These are phyloP conservation scores for Drosophila seguyi DNA, from an alignment of 1,140 invertebrate species.

Conservation along the genomic window DNA sequence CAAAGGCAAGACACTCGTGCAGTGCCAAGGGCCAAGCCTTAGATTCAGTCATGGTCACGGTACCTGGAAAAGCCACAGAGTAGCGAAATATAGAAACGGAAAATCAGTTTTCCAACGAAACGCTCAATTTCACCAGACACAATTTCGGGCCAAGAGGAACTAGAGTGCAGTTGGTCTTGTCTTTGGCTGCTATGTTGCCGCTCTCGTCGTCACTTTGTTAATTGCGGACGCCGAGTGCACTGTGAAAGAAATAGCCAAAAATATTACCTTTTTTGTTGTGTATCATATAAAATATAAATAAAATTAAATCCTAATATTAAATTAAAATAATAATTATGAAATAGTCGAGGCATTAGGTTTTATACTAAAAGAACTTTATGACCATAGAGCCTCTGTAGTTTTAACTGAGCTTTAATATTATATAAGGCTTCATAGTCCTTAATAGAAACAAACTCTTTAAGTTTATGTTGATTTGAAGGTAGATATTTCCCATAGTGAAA, in stretches of 20 bases:
- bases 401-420: neutral
- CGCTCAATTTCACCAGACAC: slow-evolving; percentile 52
- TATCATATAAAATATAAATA: neutral
- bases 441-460: no score
- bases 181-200: slow-evolving; percentile 15
- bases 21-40: slow-evolving; percentile 36
- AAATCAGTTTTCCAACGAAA: slow-evolving; percentile 46
- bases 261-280: neutral
- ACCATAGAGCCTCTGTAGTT: neutral
- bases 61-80: neutral
- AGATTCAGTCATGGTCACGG: slow-evolving; percentile 22
- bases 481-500: neutral
- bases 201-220: slow-evolving; percentile 49
- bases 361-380: neutral
- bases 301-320: neutral
- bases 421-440: neutral
- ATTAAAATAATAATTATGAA: neutral
- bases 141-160: slow-evolving; percentile 20
- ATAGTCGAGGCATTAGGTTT: neutral
- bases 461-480: neutral
- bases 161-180: slow-evolving; percentile 15
- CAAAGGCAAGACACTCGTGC: slow-evolving; percentile 15
- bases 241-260: neutral
- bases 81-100: slow-evolving; percentile 17
- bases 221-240: slow-evolving; percentile 33